Evolutionary conservation across 2,797 vertebrate genomes (phyloP), one percentile per base, ranked within the genome.

Genomic region (Psittacula derbiana): DNA sequence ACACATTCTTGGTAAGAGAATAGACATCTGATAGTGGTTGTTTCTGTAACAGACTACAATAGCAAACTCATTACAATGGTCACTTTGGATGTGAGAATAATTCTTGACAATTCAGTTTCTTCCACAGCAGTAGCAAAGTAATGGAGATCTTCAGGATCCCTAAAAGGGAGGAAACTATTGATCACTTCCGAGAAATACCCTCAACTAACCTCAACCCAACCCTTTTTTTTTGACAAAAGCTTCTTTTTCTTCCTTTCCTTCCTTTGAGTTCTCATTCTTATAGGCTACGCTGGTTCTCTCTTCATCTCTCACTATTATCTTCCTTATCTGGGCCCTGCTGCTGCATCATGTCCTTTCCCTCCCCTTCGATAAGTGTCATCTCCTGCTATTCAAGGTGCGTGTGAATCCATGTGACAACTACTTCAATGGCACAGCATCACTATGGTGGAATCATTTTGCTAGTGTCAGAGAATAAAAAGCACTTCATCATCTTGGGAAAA

Each of bases 191-290:
- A 80, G 15, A 73, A 62, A 62, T n/a, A 6, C 8, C 6, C 9
- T 30, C 24, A 84, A 31, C 6, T 46, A 81, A 50, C 4, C 12
- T 41, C 18, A 84, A 17, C 2, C 10, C 62, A 61, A 10, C 1
- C 1, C 0, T 2, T 12, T 21, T 10, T 20, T 31, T 9, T 16
- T 16, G 11, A 15, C 3, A 25, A 6, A 25, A 46, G 1, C 6
- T 81, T 19, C 4, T 66, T 73, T 61, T 80, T 25, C 40, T 80
- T 83, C 5, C 10, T 40, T 83, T 75, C 5, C 38, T 80, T 58
- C 12, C 49, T 23, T 40, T 36, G 23, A 57, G 21, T 4, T 62
- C 7, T 57, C 16, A 12, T 16, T 13, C 6, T 4, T 47, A 3
- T 47, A 47, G 30, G 7, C 15, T 44, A 21, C 25, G 20, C 7